A percentile compares a stretch with the other conserved stretches of the same genome.
These are phyloP conservation scores for Pagetopsis macropterus DNA, from an alignment of 2,797 vertebrate genomes.

Conservation along the genomic window DNA sequence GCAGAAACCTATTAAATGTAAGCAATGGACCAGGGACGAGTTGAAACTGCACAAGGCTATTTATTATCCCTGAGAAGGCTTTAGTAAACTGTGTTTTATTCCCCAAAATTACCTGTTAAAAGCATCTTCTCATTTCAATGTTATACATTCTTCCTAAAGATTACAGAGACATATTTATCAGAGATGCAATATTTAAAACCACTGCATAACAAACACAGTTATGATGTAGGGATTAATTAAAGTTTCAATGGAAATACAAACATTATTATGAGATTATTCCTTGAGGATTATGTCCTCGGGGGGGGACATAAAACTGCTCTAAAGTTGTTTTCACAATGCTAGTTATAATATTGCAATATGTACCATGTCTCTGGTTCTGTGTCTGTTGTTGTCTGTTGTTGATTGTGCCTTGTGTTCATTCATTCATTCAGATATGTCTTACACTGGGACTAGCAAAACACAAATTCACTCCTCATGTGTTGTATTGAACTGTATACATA, in stretches of 20 bases:
- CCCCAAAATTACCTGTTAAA: constrained; percentile 1
- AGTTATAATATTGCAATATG: too few relatives aligned
- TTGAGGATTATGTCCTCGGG: too few relatives aligned
- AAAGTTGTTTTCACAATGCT: too few relatives aligned
- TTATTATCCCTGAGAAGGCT: constrained; percentile 5
- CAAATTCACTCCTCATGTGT: too few relatives aligned
- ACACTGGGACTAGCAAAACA: too few relatives aligned
- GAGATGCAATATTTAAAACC: not conserved
- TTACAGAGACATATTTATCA: not conserved
- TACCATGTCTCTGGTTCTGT: too few relatives aligned
- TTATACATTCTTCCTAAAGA: not conserved
- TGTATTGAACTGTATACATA: too few relatives aligned
- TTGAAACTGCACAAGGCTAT: constrained; percentile 21
- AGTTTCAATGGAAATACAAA: not conserved
- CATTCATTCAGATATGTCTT: too few relatives aligned
- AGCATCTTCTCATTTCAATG: not conserved
- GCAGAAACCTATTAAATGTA: constrained; percentile 30
- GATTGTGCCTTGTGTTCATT: too few relatives aligned
- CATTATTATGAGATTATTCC: too few relatives aligned
- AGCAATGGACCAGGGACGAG: constrained; percentile 16
- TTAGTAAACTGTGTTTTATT: not conserved
- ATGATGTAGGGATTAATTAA: constrained; percentile 9
- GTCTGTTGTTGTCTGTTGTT: too few relatives aligned
- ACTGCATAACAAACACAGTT: not conserved
- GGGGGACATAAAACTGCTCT: too few relatives aligned